Base-by-base conservation (phyloP, 1,140 invertebrate genomes). In the Pseudomyrmex pallidus region DNA sequence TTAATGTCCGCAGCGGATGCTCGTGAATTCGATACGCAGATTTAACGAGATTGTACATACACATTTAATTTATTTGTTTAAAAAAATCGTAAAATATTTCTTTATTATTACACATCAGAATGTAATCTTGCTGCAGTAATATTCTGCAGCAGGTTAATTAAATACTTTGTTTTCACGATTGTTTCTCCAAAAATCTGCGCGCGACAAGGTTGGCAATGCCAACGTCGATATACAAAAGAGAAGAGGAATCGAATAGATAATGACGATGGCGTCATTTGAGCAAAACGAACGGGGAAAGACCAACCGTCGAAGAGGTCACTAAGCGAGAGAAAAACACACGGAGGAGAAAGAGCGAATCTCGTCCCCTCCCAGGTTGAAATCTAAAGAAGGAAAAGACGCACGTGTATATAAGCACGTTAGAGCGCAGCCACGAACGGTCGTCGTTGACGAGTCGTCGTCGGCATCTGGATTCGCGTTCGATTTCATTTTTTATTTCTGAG, bases 171-270 rank as follows among this genome's bases (percentile, higher is more conserved):
- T 35, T 7, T 35, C 35, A 7, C 4, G 5, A 25, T 80, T 25
- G 48, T 62, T 80, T 9, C 4, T 20, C 7, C 5, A 7, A 61
- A 50, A 3, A 2, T 1, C 2, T 2, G 62, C 15, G 1, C 15
- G 52, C 54, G 54, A 67, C 35, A 9, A 59, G 0, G 13, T 20
- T 56, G 59, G 46, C 22, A 56, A 59, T 54, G 17, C 15, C 17
- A 44, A 74, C n/a, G 15, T 17, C 10, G 15, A 35, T 35, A 35
- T 35, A 35, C 50, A 46, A 46, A 46, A 56, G 61, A 73, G 12
- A 2, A 20, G 84, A 57, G 56, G 17, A 86, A 87, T 67, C 57
- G 48, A 82, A 82, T 73, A 76, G 52, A 74, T 82, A 82, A 82
- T 80, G 35, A 64, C 25, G 25, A 63, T 82, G 73, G 22, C 57